These are phyloP conservation scores for Rhegmatorhina hoffmannsi DNA, from an alignment of 2,113 vertebrate genomes.

Conservation along the genomic window DNA sequence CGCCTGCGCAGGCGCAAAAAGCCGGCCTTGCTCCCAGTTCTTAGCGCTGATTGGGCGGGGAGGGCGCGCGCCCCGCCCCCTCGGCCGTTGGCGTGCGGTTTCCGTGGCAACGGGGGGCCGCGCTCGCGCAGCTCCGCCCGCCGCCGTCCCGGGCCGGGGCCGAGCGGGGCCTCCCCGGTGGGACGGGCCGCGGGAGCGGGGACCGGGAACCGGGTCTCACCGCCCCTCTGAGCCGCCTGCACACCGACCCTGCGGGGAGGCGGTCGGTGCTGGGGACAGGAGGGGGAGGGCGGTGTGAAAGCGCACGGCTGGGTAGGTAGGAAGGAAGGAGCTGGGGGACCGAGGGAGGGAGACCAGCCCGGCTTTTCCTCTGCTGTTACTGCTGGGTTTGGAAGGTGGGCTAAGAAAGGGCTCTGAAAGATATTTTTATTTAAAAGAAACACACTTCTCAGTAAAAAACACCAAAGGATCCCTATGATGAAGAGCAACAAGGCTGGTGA, in stretches of 20 bases:
- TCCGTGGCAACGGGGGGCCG: background rate
- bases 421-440: background rate
- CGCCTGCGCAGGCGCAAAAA: too few species aligned
- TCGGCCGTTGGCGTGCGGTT: background rate
- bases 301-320: background rate
- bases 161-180: background rate
- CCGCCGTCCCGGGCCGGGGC: too few species aligned
- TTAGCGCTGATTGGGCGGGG: background rate
- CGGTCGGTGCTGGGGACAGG: background rate
- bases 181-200: background rate
- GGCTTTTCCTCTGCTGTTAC: background rate
- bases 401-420: background rate
- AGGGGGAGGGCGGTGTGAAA: too few species aligned
- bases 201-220: too few species aligned
- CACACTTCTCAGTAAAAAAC: background rate
- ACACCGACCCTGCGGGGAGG: background rate
- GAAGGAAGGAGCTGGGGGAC: background rate
- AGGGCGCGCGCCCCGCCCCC: background rate
- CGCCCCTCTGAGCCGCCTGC: accelerated
- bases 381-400: background rate
- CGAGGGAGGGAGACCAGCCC: background rate
- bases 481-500: too few species aligned
- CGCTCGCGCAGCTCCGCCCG: background rate
- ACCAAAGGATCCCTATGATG: too few species aligned
- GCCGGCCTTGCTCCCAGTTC: background rate